phyloP scores from a whole-genome alignment of 2,797 vertebrate genomes.

The Picus viridis region DNA sequence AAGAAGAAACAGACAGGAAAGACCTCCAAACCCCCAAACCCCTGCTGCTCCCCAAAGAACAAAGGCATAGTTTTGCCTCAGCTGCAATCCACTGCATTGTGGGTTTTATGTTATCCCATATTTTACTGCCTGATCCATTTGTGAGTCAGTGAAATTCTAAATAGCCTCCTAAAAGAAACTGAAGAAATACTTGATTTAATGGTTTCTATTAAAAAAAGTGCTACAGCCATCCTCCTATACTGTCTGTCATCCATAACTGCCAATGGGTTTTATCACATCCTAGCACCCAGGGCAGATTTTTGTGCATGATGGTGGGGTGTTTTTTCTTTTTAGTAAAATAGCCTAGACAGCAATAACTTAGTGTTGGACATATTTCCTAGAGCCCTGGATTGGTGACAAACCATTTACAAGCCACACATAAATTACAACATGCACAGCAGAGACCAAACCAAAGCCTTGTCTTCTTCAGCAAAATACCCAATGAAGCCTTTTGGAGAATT shows the following conservation, averaged over 20 bases:
- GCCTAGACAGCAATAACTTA: neutral
- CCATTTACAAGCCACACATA: neutral
- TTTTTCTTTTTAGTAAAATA: neutral
- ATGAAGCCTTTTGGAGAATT: neutral
- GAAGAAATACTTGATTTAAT: constrained; percentile 13
- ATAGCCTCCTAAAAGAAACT: neutral
- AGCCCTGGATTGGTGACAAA: neutral
- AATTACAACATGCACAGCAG: neutral
- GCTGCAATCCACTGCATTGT: neutral
- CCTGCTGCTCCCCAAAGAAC: neutral
- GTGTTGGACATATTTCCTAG: neutral
- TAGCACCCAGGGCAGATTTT: neutral
- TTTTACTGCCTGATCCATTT: constrained; percentile 7
- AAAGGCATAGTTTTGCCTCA: neutral
- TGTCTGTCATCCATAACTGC: neutral
- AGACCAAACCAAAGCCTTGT: neutral
- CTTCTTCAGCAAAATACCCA: neutral
- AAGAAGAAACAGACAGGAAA: neutral
- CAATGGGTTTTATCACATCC: neutral
- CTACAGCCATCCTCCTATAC: neutral
- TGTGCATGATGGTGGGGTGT: neutral
- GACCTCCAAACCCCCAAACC: neutral
- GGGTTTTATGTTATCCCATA: neutral
- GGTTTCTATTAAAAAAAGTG: neutral
- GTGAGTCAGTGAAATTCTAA: neutral